Base-by-base conservation (phyloP, 2,113 vertebrate genomes). In the Nerophis lumbriciformis region DNA sequence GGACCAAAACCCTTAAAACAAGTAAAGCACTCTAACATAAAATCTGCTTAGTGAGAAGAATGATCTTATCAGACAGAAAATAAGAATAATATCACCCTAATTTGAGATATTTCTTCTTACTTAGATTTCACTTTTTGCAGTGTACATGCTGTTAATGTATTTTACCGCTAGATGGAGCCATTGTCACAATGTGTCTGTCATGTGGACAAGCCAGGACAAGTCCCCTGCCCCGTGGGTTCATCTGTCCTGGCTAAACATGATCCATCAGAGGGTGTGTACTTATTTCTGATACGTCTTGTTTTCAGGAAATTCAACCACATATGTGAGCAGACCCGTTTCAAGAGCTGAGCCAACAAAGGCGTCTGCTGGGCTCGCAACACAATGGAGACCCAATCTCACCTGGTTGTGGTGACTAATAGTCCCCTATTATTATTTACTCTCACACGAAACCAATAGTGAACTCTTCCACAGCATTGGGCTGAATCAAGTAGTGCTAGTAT, bases 301-400 rank as follows among this genome's bases (percentile, higher is more conserved):
- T 91, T 56, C 75, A 99, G 97, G 93, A 99, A 97, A 88, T 98
- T 99, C 89, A 99, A 99, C 87, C 97, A 99, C 80, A 95, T 99
- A 69, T 99, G 97, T 86, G 97, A 98, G 82, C 96, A 99, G 90
- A 99, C 96, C 0, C 91, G 96, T 56, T 98, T 97, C 88, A 98
- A 97, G 92, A 97, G 93, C 89, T 98, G 86, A 94, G 38, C 5
- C 4, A 44, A 7, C 16, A 55, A 37, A 44, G 39, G 53, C 38
- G 13, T 15, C 15, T 37, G 38, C 6, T 39, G 15, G 42, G 11
- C n/a, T 42, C 9, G 3, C 54, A 64, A 48, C 53, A 47, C 75
- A 60, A 76, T 6, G 1, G 53, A 60, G 51, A 65, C 35, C 44
- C 9, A 0, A 19, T 61, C 55, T 64, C 42, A 5, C 16, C 47